A percentile compares a stretch with the other conserved stretches of the same genome.
Conservation (phyloP, 2,888 invertebrate genomes). For the Synergus gifuensis region DNA sequence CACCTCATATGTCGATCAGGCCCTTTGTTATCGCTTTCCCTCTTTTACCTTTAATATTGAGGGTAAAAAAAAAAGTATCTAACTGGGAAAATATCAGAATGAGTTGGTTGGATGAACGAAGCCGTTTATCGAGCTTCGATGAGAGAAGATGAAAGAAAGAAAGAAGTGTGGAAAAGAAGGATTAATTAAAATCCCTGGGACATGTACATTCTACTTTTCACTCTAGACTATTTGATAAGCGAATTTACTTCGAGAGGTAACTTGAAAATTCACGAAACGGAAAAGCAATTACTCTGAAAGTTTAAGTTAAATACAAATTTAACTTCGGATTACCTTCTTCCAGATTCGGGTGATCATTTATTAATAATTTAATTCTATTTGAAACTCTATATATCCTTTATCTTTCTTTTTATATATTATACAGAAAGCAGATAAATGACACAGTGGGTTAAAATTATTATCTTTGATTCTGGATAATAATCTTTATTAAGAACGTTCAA, state of each 20-base stretch:
- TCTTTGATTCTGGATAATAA: too few species aligned
- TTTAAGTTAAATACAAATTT: constrained; percentile 6
- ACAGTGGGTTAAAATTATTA: too few species aligned
- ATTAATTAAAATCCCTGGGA: constrained; percentile 33
- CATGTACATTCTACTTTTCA: background rate
- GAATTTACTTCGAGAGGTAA: constrained; percentile 2
- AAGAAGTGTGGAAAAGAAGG: background rate
- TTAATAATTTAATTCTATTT: background rate
- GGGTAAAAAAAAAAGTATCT: background rate
- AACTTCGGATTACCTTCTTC: background rate
- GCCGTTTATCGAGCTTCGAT: constrained; percentile 34
- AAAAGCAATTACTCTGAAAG: constrained; percentile 3
- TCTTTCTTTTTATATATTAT: background rate
- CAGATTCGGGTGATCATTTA: background rate
- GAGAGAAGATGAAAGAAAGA: constrained; percentile 15
- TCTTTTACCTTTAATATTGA: constrained; percentile 12
- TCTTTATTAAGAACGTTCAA: too few species aligned
- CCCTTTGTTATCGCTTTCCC: constrained; percentile 3
- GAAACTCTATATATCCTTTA: background rate
- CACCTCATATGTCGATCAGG: constrained; percentile 36
- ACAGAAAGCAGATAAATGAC: background rate
- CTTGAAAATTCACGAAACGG: constrained; percentile 20
- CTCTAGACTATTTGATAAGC: constrained; percentile 10
- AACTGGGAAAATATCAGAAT: background rate
- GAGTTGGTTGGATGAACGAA: background rate